These are phyloP conservation scores for Muscidifurax raptorellus DNA, from an alignment of 1,140 invertebrate species.

Conservation along the genomic window DNA sequence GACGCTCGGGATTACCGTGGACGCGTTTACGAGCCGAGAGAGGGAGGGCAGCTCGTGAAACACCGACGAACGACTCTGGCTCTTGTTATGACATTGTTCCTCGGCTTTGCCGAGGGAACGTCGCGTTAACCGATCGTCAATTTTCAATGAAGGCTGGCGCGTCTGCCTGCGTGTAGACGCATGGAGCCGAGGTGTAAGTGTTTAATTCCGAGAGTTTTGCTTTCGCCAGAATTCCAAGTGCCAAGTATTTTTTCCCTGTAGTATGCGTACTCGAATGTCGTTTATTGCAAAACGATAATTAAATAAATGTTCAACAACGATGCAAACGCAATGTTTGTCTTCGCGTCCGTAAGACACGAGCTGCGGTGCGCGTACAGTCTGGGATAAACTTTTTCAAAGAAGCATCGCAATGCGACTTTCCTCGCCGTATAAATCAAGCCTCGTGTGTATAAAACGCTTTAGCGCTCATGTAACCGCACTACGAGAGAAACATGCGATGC, in stretches of 20 bases:
- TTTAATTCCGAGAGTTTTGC: too few relatives aligned
- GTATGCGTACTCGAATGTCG: too few relatives aligned
- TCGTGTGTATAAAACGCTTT: not conserved
- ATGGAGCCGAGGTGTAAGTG: too few relatives aligned
- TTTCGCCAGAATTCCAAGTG: too few relatives aligned
- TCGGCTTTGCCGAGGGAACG: not conserved
- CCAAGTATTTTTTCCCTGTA: too few relatives aligned
- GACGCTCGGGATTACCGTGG: not conserved
- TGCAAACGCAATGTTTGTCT: conserved; percentile 14
- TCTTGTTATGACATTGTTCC: conserved; percentile 21
- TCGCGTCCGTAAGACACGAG: conserved; percentile 35
- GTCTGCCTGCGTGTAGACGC: too few relatives aligned
- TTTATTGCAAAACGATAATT: not conserved
- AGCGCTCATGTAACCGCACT: conserved; percentile 7
- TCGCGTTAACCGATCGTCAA: not conserved
- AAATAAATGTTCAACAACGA: not conserved
- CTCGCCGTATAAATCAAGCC: not conserved
- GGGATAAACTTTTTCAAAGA: conserved; percentile 17
- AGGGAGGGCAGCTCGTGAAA: not conserved
- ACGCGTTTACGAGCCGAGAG: not conserved
- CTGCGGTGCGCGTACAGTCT: too few relatives aligned
- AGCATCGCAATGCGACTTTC: not conserved
- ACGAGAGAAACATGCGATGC: not conserved
- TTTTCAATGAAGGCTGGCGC: too few relatives aligned
- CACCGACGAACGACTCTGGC: not conserved